These are phyloP conservation scores for Nicator chloris DNA, from an alignment of 2,113 vertebrate species.

Conservation along the genomic window DNA sequence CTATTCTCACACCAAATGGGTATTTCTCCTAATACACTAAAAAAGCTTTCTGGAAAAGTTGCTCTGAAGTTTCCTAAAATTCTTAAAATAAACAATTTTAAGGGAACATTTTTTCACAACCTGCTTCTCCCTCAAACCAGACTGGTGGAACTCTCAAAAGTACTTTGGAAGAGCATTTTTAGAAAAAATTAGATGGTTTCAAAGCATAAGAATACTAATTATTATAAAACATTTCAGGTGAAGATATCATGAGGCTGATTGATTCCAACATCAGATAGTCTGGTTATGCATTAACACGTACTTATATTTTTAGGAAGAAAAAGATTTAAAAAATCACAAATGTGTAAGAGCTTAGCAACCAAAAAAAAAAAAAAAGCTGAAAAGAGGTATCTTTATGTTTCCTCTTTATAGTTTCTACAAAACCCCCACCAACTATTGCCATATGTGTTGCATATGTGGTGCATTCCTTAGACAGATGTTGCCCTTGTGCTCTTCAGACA, in stretches of 20 bases:
- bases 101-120: not conserved
- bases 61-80: not conserved
- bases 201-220: not conserved
- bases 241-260: not conserved
- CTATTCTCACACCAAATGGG: not conserved
- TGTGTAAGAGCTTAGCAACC: rapidly evolving
- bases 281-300: not conserved
- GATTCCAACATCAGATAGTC: not conserved
- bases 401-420: not conserved
- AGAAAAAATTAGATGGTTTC: not conserved
- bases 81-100: not conserved
- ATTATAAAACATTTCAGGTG: not conserved
- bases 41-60: not conserved
- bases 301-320: not conserved
- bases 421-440: not conserved
- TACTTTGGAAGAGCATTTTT: not conserved
- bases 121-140: not conserved
- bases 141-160: not conserved
- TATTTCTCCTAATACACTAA: not conserved
- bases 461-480: not conserved
- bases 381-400: not conserved
- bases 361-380: not conserved
- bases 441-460: no score
- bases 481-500: not conserved
- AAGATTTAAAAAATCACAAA: not conserved